A percentile compares a stretch with the other conserved stretches of the same genome.
phyloP scores from a whole-genome alignment of 2,888 invertebrate genomes.

The Chalcis sispes region DNA sequence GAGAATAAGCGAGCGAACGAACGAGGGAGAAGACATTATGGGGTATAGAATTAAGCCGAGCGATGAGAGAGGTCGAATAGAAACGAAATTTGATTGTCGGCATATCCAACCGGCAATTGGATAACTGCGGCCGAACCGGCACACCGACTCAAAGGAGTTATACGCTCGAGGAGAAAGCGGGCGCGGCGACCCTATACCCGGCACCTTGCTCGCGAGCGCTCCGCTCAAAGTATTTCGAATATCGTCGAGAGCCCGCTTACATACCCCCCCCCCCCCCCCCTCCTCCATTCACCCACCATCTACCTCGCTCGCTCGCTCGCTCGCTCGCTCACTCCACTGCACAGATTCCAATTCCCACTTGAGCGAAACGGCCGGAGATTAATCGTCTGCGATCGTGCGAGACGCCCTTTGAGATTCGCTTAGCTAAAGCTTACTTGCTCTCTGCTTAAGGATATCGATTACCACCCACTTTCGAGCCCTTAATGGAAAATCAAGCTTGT shows the following conservation, averaged over 20 bases:
- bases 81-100: conserved; percentile 67
- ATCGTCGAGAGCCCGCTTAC: conserved; percentile 6
- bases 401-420: conserved; percentile 37
- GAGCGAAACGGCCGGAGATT: conserved; percentile 59
- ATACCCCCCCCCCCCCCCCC: not conserved
- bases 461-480: not conserved
- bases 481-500: conserved; percentile 33
- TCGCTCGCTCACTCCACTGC: not conserved
- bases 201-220: conserved; percentile 1
- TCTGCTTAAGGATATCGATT: conserved; percentile 31
- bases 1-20: conserved; percentile 24
- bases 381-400: conserved; percentile 52
- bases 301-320: not conserved
- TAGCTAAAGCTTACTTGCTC: conserved; percentile 6
- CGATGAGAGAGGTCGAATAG: conserved; percentile 52
- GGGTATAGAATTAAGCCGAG: conserved; percentile 20
- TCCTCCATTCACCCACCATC: not conserved
- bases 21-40: conserved; percentile 1
- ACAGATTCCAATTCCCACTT: conserved; percentile 62
- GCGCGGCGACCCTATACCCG: no score
- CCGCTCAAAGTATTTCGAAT: conserved; percentile 32
- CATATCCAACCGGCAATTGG: conserved; percentile 65
- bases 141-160: conserved; percentile 34
- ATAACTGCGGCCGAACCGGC: conserved; percentile 61
- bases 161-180: conserved; percentile 20